Conservation (phyloP, 2,888 invertebrate genomes). For the Drosophila anceps region DNA sequence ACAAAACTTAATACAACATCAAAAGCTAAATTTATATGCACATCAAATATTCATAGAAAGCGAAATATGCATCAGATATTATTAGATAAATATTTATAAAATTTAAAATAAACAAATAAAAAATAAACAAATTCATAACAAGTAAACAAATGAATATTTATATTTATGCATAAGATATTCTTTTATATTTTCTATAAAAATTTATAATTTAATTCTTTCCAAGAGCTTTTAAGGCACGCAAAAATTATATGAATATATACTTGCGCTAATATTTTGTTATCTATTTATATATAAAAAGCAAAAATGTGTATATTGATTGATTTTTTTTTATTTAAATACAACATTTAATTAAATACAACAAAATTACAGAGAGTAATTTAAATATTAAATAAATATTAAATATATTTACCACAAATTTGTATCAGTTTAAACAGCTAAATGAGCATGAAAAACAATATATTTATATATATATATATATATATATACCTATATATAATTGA, state of each 20-base stretch:
- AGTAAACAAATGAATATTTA: neutral
- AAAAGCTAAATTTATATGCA: neutral
- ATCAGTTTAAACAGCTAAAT: neutral
- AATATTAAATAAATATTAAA: neutral
- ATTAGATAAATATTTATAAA: neutral
- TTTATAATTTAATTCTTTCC: too few species aligned
- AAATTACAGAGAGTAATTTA: neutral
- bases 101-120: neutral
- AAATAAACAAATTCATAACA: neutral
- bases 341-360: neutral
- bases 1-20: neutral
- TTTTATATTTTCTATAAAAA: neutral
- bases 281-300: too few species aligned
- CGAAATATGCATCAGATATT: neutral
- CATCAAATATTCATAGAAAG: neutral
- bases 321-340: too few species aligned
- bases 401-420: neutral
- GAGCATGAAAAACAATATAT: constrained; percentile 1
- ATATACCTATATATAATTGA: neutral
- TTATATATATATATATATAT: too few species aligned
- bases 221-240: neutral
- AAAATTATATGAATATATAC: neutral
- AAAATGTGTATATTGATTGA: neutral
- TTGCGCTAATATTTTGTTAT: neutral
- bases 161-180: too few species aligned